Conservation (phyloP, 2,888 invertebrate genomes). For the Choristoneura rosaceana region DNA sequence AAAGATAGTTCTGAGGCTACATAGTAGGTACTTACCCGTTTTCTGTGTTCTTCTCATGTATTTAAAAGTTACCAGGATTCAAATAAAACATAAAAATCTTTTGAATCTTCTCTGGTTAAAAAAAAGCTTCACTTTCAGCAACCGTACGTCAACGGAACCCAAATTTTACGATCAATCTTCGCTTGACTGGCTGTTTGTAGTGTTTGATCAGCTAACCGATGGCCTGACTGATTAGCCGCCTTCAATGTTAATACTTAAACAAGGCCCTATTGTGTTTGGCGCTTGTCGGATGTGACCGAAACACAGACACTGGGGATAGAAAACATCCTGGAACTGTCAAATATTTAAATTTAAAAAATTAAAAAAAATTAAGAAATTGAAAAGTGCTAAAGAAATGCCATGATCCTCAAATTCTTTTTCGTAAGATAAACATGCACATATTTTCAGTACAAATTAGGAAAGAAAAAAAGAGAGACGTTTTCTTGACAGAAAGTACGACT, state of each 20-base stretch:
- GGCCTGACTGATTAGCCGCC: conserved; percentile 75
- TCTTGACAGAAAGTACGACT: no score
- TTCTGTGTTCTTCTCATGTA: no score
- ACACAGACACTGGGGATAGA: conserved; percentile 38
- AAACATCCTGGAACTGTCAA: not conserved
- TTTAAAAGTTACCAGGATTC: no score
- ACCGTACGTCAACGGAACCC: conserved; percentile 26
- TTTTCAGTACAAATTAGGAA: no score
- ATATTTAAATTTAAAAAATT: not conserved
- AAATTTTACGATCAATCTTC: not conserved
- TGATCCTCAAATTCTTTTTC: no score
- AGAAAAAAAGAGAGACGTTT: not conserved
- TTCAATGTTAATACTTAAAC: conserved; percentile 78
- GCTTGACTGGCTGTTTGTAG: conserved; percentile 51
- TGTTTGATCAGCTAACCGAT: conserved; percentile 82
- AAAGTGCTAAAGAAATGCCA: not conserved
- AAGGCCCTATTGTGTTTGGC: conserved; percentile 70
- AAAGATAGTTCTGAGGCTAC: no score
- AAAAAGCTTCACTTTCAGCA: not conserved
- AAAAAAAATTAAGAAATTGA: no score
- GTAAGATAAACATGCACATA: no score
- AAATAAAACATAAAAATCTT: not conserved
- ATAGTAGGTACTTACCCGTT: no score
- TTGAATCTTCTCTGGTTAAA: not conserved
- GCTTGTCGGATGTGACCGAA: conserved; percentile 44